These are phyloP conservation scores for Tetramorium simillimum DNA, from an alignment of 1,140 invertebrate species.

Conservation along the genomic window DNA sequence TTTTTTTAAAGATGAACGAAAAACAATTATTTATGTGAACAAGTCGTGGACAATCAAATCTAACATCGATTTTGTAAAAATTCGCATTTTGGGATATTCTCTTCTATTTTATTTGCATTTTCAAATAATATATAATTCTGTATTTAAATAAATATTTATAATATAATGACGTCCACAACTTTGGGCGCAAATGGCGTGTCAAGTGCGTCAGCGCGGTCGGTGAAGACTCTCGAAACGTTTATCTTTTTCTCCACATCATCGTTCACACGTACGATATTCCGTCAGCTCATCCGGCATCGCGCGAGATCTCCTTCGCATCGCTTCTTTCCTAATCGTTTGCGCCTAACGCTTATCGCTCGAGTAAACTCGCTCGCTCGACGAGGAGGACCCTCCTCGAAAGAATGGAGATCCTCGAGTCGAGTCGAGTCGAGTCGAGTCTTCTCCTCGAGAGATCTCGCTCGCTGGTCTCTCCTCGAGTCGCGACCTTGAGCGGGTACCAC, in stretches of 20 bases:
- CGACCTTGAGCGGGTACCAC: slow-evolving; percentile 73
- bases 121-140: background rate
- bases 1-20: too few relatives aligned
- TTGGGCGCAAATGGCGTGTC: background rate
- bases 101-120: background rate
- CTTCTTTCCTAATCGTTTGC: background rate
- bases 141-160: background rate
- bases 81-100: too few relatives aligned
- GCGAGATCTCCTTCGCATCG: background rate
- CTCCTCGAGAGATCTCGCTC: slow-evolving; percentile 20
- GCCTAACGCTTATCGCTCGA: background rate
- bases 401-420: slow-evolving; percentile 27
- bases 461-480: slow-evolving; percentile 67
- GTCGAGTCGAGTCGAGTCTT: background rate
- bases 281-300: slow-evolving; percentile 1
- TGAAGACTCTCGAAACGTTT: background rate
- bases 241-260: background rate
- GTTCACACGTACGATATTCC: background rate
- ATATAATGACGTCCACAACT: background rate
- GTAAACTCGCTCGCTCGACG: background rate
- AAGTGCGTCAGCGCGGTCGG: background rate
- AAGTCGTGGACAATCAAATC: too few relatives aligned
- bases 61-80: too few relatives aligned
- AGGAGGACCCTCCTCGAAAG: slow-evolving; percentile 24
- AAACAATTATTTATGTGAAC: too few relatives aligned